phyloP scores from a whole-genome alignment of 2,888 invertebrate genomes.

The Myopa testacea region DNA sequence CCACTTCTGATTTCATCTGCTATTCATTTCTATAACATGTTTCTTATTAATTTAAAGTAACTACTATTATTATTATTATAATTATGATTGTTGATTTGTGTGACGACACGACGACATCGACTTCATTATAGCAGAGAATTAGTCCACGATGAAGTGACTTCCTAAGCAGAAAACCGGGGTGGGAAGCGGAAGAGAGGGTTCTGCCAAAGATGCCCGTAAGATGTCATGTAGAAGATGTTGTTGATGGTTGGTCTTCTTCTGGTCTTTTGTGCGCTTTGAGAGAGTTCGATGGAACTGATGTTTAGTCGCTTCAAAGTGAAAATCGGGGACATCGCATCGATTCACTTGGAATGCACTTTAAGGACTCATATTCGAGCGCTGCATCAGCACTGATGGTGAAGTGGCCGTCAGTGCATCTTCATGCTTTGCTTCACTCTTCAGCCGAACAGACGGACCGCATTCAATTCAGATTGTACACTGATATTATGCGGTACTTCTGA shows the following conservation, averaged over 20 bases:
- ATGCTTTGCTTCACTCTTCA: background rate
- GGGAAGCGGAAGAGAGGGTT: no score
- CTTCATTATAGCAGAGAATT: no score
- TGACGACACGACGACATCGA: no score
- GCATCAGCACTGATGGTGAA: background rate
- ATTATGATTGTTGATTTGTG: no score
- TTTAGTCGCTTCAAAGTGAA: constrained; percentile 12
- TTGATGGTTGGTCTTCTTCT: background rate
- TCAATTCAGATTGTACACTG: background rate
- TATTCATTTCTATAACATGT: no score
- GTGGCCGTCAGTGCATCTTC: background rate
- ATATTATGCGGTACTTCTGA: background rate
- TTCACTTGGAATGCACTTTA: constrained; percentile 11
- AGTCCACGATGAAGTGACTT: no score
- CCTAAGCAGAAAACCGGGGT: no score
- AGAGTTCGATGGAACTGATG: constrained; percentile 3
- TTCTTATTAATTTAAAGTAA: no score
- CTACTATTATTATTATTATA: no score
- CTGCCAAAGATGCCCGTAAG: no score
- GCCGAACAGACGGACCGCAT: background rate
- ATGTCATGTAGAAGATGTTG: background rate
- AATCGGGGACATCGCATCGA: constrained; percentile 22
- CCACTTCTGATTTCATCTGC: no score
- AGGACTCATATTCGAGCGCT: background rate
- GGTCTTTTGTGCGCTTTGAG: background rate